A percentile compares a stretch with the other conserved stretches of the same genome.
phyloP scores from a whole-genome alignment of 2,797 vertebrate species.

The Choloepus didactylus region DNA sequence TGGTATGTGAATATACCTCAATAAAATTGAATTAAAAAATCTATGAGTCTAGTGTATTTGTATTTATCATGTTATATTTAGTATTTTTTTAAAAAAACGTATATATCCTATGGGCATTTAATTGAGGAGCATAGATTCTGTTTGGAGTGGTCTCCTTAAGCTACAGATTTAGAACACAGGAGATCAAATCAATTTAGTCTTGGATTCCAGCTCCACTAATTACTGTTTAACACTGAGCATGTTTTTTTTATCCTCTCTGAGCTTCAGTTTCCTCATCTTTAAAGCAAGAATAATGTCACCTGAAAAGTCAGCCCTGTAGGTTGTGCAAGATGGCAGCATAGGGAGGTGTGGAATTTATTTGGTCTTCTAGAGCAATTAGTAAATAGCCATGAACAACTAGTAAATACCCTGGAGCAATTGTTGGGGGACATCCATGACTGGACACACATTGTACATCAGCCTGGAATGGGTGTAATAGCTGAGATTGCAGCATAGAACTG shows the following conservation, averaged over 20 bases:
- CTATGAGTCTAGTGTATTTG: neutral
- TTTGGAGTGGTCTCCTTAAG: neutral
- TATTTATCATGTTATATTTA: neutral
- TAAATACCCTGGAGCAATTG: too few species aligned
- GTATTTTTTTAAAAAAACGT: neutral
- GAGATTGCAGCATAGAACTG: too few species aligned
- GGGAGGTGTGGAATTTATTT: too few species aligned
- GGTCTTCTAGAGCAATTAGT: too few species aligned
- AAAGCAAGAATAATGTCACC: neutral
- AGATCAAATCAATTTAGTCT: neutral
- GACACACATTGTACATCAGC: too few species aligned
- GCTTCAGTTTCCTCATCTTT: conserved; percentile 6
- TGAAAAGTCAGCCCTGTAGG: too few species aligned
- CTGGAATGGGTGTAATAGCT: too few species aligned
- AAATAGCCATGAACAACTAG: too few species aligned
- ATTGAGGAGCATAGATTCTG: neutral
- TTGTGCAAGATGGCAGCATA: too few species aligned
- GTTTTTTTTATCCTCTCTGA: conserved; percentile 31
- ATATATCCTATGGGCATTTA: neutral
- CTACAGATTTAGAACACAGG: conserved; percentile 2
- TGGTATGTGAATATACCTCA: too few species aligned
- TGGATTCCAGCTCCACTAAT: neutral
- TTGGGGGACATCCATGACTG: too few species aligned
- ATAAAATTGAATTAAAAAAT: neutral
- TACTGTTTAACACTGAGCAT: conserved; percentile 26